A percentile compares a stretch with the other conserved stretches of the same genome.
phyloP scores from a whole-genome alignment of 2,113 vertebrate genomes.

The Butastur rufipennis region DNA sequence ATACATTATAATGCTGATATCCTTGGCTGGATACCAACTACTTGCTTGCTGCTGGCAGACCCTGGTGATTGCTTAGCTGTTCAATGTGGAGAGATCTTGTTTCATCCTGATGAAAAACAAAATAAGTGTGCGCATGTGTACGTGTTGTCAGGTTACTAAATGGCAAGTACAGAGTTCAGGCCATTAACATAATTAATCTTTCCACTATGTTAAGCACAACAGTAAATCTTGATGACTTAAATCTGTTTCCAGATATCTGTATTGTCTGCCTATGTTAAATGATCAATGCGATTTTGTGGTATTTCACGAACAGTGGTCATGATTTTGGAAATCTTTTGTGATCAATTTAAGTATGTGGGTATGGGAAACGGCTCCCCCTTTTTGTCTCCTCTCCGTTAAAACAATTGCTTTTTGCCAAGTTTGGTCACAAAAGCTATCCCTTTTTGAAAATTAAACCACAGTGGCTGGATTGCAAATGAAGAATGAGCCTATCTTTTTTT shows the following conservation, averaged over 20 bases:
- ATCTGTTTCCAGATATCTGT: neutral
- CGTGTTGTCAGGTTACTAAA: neutral
- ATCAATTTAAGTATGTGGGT: neutral
- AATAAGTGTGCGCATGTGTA: neutral
- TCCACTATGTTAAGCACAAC: accelerated
- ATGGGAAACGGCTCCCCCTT: neutral
- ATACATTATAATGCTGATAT: neutral
- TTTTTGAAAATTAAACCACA: neutral
- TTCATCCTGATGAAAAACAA: neutral
- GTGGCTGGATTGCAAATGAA: neutral
- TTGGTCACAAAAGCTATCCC: neutral
- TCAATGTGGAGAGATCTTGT: neutral
- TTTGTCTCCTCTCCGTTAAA: neutral
- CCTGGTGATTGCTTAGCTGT: neutral
- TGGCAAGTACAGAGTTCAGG: neutral
- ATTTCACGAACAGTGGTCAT: accelerated
- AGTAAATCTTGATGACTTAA: neutral
- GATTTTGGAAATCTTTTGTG: neutral
- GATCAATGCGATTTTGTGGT: neutral
- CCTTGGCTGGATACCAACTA: neutral
- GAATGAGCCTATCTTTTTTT: neutral
- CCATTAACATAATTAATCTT: neutral
- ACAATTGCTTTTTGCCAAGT: neutral
- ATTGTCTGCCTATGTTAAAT: neutral
- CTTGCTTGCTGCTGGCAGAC: neutral